Evolutionary conservation across 2,888 invertebrate species (phyloP).

Genomic region (Habrosyne pyritoides): DNA sequence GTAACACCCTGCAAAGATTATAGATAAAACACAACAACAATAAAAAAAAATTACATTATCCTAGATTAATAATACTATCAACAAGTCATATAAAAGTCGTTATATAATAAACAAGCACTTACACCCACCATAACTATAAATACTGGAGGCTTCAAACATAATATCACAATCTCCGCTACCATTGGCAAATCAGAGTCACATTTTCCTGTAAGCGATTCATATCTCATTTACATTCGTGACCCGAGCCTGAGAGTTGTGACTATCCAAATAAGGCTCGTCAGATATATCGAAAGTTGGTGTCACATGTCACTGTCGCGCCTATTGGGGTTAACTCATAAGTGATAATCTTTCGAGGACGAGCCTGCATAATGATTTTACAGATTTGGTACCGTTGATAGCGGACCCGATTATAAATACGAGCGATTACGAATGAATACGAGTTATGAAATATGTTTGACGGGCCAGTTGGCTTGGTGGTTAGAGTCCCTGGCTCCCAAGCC

Average conservation of each 20-base stretch:
- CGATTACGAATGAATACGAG: too few relatives aligned
- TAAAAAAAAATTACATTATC: too few relatives aligned
- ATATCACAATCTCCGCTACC: neutral
- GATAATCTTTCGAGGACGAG: conserved; percentile 14
- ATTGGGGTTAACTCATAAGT: conserved; percentile 14
- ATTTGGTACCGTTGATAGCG: conserved; percentile 1
- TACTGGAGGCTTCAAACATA: neutral
- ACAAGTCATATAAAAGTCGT: too few relatives aligned
- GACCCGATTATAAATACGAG: neutral
- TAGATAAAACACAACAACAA: too few relatives aligned
- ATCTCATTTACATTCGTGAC: conserved; percentile 7
- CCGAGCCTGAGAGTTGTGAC: neutral
- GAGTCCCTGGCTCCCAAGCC: too few relatives aligned
- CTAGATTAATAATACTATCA: too few relatives aligned
- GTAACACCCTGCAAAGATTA: too few relatives aligned
- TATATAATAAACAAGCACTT: too few relatives aligned
- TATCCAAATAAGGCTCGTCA: conserved; percentile 9
- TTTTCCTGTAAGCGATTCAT: conserved; percentile 1
- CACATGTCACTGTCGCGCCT: conserved; percentile 16
- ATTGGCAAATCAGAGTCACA: neutral
- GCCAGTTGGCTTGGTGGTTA: too few relatives aligned
- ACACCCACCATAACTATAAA: too few relatives aligned
- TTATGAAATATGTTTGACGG: too few relatives aligned
- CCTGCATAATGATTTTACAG: conserved; percentile 13
- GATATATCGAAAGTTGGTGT: conserved; percentile 11